These are phyloP conservation scores for Macrotis lagotis DNA, from an alignment of 2,113 vertebrate genomes.

Conservation along the genomic window DNA sequence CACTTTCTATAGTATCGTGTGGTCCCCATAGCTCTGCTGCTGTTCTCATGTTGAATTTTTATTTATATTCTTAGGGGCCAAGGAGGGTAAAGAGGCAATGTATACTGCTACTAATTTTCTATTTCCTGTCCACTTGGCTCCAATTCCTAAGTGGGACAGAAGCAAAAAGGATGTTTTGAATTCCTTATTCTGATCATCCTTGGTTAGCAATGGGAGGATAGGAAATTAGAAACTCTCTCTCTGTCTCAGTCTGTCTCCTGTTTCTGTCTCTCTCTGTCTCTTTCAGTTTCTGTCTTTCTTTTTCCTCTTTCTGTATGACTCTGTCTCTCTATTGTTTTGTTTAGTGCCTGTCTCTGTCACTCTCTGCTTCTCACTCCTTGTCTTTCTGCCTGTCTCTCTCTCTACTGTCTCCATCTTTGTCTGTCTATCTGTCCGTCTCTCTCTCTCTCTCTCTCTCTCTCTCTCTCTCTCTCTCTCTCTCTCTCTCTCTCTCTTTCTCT, in stretches of 20 bases:
- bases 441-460: background rate
- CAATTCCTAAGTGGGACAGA: constrained; percentile 10
- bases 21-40: background rate
- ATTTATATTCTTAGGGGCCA: background rate
- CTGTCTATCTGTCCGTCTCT: too few species aligned
- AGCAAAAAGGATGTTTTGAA: background rate
- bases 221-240: background rate
- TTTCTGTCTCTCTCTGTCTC: too few species aligned
- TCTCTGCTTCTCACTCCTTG: background rate
- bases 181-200: background rate
- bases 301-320: background rate
- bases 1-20: background rate
- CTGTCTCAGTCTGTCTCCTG: background rate
- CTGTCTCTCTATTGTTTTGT: background rate
- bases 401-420: too few species aligned
- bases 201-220: background rate
- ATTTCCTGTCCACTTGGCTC: constrained; percentile 33
- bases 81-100: background rate
- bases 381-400: background rate
- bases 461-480: background rate
- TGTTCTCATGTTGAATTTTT: background rate
- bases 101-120: background rate
- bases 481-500: background rate
- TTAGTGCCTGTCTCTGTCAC: too few species aligned
- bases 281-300: too few species aligned